These are phyloP conservation scores for Pardalotus punctatus DNA, from an alignment of 2,113 vertebrate species.

Conservation along the genomic window DNA sequence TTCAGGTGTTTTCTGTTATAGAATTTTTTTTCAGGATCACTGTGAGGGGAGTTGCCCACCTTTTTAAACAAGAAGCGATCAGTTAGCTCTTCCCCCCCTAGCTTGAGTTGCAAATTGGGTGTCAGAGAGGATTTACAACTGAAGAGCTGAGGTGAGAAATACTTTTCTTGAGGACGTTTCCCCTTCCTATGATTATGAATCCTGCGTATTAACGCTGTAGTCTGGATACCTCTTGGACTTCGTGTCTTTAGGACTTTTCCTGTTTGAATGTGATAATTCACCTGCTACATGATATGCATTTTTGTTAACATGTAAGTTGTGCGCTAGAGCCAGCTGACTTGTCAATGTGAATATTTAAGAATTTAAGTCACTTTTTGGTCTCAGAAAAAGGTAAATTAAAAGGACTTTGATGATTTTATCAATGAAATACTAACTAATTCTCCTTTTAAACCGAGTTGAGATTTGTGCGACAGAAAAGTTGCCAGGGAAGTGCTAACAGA, in stretches of 20 bases:
- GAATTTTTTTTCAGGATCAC: not conserved
- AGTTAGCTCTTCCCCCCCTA: not conserved
- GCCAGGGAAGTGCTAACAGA: not conserved
- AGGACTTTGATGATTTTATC: constrained; percentile 41
- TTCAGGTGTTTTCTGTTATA: not conserved
- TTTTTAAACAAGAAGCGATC: not conserved
- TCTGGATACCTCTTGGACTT: constrained; percentile 36
- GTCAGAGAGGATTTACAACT: not conserved
- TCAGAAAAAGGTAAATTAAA: constrained; percentile 58
- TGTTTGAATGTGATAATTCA: constrained; percentile 8
- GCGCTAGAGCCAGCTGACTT: constrained; percentile 2
- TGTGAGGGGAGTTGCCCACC: not conserved
- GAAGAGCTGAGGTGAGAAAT: not conserved
- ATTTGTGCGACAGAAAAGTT: not conserved
- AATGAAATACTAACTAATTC: constrained; percentile 24
- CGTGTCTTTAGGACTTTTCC: not conserved
- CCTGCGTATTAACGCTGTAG: not conserved
- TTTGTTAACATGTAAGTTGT: constrained; percentile 31
- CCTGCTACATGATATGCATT: not conserved
- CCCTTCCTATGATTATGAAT: not conserved
- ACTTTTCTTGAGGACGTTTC: not conserved
- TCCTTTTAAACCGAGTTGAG: constrained; percentile 1
- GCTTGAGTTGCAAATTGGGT: not conserved
- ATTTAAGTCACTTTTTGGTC: constrained; percentile 21
- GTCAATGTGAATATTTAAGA: constrained; percentile 44